These are phyloP conservation scores for Mythimna pallens DNA, from an alignment of 2,888 invertebrate genomes.

Conservation along the genomic window DNA sequence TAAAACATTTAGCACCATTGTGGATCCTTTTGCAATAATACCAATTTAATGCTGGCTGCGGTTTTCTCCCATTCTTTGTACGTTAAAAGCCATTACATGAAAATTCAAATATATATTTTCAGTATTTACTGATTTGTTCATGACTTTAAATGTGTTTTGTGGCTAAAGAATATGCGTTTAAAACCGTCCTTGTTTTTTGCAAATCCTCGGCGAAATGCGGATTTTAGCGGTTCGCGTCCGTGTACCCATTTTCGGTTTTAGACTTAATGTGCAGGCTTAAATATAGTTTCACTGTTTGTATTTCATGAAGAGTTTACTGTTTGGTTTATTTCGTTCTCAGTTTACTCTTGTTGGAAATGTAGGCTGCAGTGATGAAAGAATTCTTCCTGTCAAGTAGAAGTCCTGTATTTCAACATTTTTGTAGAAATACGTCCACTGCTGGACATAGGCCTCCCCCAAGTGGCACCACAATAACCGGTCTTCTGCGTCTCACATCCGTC, in stretches of 20 bases:
- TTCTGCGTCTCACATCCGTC: no score
- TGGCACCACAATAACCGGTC: no score
- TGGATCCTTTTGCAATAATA: conserved; percentile 38
- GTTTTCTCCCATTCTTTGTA: conserved; percentile 36
- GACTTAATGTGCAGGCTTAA: conserved; percentile 36
- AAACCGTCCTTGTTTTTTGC: conserved; percentile 54
- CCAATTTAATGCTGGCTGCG: conserved; percentile 54
- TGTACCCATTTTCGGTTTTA: conserved; percentile 45
- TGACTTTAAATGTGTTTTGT: conserved; percentile 49
- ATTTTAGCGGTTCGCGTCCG: conserved; percentile 40
- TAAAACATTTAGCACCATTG: conserved; percentile 54
- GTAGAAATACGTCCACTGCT: no score
- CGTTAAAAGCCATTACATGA: conserved; percentile 53
- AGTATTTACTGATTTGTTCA: conserved; percentile 61
- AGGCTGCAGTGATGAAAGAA: not conserved
- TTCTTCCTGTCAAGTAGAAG: no score
- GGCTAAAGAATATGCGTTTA: conserved; percentile 61
- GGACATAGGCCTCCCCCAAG: no score
- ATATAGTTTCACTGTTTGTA: conserved; percentile 35
- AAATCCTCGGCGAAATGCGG: conserved; percentile 53
- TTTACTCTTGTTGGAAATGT: not conserved
- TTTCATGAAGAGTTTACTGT: conserved; percentile 7
- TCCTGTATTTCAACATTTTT: no score
- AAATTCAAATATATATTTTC: conserved; percentile 55
- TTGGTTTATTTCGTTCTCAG: not conserved